Evolutionary conservation across 2,888 invertebrate species (phyloP).

Genomic region (Dysmachus trigonus): DNA sequence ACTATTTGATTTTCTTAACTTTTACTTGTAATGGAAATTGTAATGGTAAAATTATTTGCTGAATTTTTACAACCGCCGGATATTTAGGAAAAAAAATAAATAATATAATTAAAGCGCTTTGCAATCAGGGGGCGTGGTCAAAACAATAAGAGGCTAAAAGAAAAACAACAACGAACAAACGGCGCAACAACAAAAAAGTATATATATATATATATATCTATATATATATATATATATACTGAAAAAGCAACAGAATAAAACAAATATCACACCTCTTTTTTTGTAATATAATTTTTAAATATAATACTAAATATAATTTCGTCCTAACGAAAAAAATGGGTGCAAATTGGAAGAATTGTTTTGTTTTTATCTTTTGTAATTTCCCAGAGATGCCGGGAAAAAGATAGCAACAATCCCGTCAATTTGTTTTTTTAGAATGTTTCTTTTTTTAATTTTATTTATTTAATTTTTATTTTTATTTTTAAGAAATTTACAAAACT

Average conservation of each 20-base stretch:
- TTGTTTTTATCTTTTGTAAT: too few relatives aligned
- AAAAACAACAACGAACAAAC: background rate
- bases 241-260: background rate
- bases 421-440: background rate
- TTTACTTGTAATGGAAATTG: too few relatives aligned
- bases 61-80: background rate
- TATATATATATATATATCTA: too few relatives aligned
- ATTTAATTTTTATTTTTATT: background rate
- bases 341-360: background rate
- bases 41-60: too few relatives aligned
- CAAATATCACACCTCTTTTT: too few relatives aligned
- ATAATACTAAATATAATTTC: too few relatives aligned
- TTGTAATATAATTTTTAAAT: too few relatives aligned
- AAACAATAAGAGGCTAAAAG: background rate
- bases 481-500: slow-evolving; percentile 60
- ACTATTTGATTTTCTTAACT: too few relatives aligned
- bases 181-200: background rate
- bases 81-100: background rate
- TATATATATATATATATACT: too few relatives aligned
- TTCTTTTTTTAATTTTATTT: background rate
- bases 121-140: background rate
- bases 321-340: slow-evolving; percentile 36
- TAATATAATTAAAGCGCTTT: background rate
- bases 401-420: too few relatives aligned
- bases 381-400: too few relatives aligned